Percentiles rank a stretch among this genome's conserved stretches.
Conservation (phyloP, 2,113 vertebrate genomes). For the Albula goreensis region DNA sequence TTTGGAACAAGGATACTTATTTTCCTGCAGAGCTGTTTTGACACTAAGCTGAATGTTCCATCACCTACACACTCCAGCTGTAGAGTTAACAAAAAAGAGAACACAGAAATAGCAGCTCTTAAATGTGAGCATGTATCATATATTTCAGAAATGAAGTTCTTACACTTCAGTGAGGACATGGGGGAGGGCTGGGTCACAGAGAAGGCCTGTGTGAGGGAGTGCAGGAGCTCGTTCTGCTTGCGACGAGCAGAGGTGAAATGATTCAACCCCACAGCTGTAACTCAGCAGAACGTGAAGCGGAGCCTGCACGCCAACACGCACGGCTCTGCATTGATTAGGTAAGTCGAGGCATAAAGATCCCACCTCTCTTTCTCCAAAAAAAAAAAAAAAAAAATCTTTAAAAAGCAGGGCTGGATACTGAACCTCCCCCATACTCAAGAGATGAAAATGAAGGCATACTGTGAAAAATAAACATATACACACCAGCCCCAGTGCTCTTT, state of each 20-base stretch:
- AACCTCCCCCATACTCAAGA: background rate
- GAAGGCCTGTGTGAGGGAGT: background rate
- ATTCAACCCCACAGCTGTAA: background rate
- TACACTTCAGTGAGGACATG: background rate
- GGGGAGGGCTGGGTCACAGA: background rate
- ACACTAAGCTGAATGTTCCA: background rate
- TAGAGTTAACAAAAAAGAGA: background rate
- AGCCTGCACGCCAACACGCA: background rate
- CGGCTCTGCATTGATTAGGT: background rate
- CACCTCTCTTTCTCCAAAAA: background rate
- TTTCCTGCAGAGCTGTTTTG: background rate
- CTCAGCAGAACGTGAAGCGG: background rate
- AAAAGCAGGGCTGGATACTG: background rate
- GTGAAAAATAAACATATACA: background rate
- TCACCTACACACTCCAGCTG: background rate
- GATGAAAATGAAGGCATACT: background rate
- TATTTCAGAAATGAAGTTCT: conserved; percentile 1
- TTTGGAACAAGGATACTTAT: background rate
- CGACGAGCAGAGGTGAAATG: conserved; percentile 7
- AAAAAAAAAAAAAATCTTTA: background rate
- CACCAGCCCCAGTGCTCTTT: background rate
- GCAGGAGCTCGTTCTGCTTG: background rate
- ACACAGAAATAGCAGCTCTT: background rate
- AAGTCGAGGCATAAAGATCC: too few relatives aligned
- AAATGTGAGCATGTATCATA: conserved; percentile 3